Base-by-base conservation (phyloP, 1,140 invertebrate species). In the Goniozus legneri region DNA sequence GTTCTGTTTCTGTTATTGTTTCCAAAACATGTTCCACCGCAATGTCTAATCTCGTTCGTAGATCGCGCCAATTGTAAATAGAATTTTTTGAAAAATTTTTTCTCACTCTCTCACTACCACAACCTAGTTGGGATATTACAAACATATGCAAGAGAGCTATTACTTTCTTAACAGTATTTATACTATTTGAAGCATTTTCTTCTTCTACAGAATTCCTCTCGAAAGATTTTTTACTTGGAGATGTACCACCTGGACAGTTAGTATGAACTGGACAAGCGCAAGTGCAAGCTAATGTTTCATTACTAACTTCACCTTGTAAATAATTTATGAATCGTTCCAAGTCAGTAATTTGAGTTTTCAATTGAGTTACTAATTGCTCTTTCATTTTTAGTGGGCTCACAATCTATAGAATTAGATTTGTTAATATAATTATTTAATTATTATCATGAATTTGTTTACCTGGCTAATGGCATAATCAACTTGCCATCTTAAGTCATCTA, bases 251-350 rank as follows among this genome's bases (percentile, higher is more conserved):
- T 6, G 62, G 44, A 15, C 62, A 61, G 13, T 55, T 61, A 1
- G 69, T 69, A 61, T 86, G 84, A 24, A 84, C 77, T 15, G 84
- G 77, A 71, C 84, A 86, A 8, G 79, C 79, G 66, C 82, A 84
- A 2, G 80, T 80, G 62, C 85, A 86, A 2, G 77, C 72, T 10
- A 74, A 34, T 13, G 65, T 69, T 50, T 80, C 77, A 8, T 69
- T 39, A 55, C 73, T 71, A 1, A 79, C 77, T 61, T 84, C 84
- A 73, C 86, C 88, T 82, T 98, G 96, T 44, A 99, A 79, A 65
- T 97, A 95, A 60, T 91, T 84, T 62, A 99, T 98, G 70, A 98
- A 99, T 49, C 94, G 82, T 72, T 99, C 97, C 67, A 99, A 81
- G 76, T 99, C 97, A 35, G 86, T 84, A 37, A 99, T 93, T 74